A percentile compares a stretch with the other conserved stretches of the same genome.
Conservation (phyloP, 92 coral and sea anemone genomes). For the Zoanthus gigantus region DNA sequence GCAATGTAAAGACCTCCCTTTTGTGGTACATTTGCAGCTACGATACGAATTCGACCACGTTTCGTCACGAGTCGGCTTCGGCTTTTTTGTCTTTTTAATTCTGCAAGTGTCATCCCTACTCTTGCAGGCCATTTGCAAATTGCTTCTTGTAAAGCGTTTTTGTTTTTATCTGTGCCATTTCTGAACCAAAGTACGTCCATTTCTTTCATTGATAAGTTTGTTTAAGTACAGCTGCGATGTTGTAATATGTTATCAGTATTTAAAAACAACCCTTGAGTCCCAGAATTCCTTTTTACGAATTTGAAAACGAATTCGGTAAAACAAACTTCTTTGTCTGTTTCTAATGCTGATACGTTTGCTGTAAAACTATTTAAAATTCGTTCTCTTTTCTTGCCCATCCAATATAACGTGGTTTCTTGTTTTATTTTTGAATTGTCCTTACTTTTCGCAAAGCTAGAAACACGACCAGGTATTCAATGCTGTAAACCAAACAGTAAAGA, state of each 20-base stretch:
- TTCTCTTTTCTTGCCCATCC: not conserved
- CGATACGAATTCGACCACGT: conserved; percentile 74
- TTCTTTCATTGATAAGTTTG: not conserved
- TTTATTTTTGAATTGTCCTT: not conserved
- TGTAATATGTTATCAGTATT: not conserved
- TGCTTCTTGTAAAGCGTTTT: conserved; percentile 40
- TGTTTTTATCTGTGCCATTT: conserved; percentile 29
- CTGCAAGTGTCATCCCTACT: conserved; percentile 39
- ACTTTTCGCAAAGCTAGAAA: conserved; percentile 10
- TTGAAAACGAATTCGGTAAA: not conserved
- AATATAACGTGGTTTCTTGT: not conserved
- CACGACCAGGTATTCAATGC: not conserved
- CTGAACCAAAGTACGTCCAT: conserved; percentile 43
- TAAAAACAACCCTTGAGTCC: not conserved
- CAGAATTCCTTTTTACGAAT: conserved; percentile 21
- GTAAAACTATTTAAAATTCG: not conserved
- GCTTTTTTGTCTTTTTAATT: not conserved
- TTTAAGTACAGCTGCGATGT: not conserved
- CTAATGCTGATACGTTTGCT: not conserved
- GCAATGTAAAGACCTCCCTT: conserved; percentile 77
- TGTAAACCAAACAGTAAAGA: not conserved
- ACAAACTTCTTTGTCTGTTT: conserved; percentile 16
- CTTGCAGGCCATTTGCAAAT: conserved; percentile 50
- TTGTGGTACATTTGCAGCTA: conserved; percentile 76
- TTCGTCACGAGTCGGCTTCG: conserved; percentile 75